Conservation (phyloP, 2,888 invertebrate genomes). For the Orthonychiurus folsomi region DNA sequence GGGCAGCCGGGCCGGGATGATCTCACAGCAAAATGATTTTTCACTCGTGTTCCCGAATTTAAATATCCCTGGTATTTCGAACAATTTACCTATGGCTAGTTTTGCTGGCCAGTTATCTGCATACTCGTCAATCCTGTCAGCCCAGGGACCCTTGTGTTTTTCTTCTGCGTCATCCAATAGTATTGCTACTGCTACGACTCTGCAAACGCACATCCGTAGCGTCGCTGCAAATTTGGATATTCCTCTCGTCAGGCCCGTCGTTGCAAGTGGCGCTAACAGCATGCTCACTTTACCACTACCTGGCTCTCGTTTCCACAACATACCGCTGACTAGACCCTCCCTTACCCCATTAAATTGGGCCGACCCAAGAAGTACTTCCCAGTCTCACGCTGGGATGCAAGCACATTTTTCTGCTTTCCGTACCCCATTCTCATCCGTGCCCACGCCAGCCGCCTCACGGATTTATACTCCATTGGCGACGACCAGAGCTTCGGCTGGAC, state of each 20-base stretch:
- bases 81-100: not conserved
- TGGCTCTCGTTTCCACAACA: slow-evolving; percentile 5
- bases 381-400: not conserved
- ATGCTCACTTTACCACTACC: slow-evolving; percentile 19
- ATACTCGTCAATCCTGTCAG: slow-evolving; percentile 18
- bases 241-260: slow-evolving; percentile 37
- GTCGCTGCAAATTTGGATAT: slow-evolving; percentile 40
- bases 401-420: slow-evolving; percentile 37
- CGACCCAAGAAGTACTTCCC: not conserved
- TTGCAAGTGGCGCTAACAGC: slow-evolving; percentile 11
- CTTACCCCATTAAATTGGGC: not conserved
- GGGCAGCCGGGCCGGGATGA: not conserved
- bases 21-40: slow-evolving; percentile 10
- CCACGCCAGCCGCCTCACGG: too few relatives aligned
- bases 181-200: slow-evolving; percentile 27
- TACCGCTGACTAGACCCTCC: slow-evolving; percentile 7
- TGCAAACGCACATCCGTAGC: slow-evolving; percentile 39
- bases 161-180: slow-evolving; percentile 17
- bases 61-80: not conserved
- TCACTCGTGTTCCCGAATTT: slow-evolving; percentile 6
- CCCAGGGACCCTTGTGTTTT: slow-evolving; percentile 10
- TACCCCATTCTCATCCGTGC: slow-evolving; percentile 26
- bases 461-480: too few relatives aligned
- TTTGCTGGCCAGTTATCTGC: slow-evolving; percentile 8
- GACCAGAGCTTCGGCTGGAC: too few relatives aligned